Conservation (phyloP, 2,888 invertebrate species). For the Polyommatus iphigenia region DNA sequence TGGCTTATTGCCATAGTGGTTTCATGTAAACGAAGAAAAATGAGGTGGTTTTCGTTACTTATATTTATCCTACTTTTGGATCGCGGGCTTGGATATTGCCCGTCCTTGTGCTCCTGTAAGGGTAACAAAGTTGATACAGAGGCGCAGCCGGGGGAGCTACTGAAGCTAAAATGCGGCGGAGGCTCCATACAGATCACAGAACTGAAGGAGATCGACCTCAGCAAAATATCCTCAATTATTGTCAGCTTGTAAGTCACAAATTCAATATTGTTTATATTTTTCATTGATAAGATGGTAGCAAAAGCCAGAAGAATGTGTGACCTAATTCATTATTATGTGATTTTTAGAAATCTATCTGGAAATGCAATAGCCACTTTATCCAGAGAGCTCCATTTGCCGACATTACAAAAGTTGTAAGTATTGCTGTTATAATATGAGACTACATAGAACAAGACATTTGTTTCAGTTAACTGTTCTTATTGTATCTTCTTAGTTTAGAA, state of each 20-base stretch:
- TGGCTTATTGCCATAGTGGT: slow-evolving; percentile 75
- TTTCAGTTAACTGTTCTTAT: background rate
- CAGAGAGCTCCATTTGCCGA: slow-evolving; percentile 82
- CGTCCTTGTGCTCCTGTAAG: slow-evolving; percentile 77
- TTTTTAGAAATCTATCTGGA: slow-evolving; percentile 83
- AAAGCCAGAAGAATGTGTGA: background rate
- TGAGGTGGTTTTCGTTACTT: slow-evolving; percentile 60
- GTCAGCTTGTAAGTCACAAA: slow-evolving; percentile 82
- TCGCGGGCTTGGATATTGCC: slow-evolving; percentile 59
- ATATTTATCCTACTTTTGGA: slow-evolving; percentile 54
- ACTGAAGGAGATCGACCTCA: slow-evolving; percentile 82
- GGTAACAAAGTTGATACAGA: slow-evolving; percentile 80
- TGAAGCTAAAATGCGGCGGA: slow-evolving; percentile 83
- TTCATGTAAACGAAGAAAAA: slow-evolving; percentile 61
- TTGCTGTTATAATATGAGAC: background rate
- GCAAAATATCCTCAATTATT: slow-evolving; percentile 80
- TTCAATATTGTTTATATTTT: background rate
- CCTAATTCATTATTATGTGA: slow-evolving; percentile 37
- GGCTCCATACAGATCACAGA: slow-evolving; percentile 79
- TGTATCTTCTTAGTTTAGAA: background rate
- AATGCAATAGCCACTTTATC: slow-evolving; percentile 82
- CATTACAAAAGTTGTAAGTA: slow-evolving; percentile 85
- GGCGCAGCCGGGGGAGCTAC: slow-evolving; percentile 77
- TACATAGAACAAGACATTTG: background rate
- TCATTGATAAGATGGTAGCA: background rate